These are phyloP conservation scores for Lepidocolaptes lacrymiger DNA, from an alignment of 2,797 vertebrate species.

Conservation along the genomic window DNA sequence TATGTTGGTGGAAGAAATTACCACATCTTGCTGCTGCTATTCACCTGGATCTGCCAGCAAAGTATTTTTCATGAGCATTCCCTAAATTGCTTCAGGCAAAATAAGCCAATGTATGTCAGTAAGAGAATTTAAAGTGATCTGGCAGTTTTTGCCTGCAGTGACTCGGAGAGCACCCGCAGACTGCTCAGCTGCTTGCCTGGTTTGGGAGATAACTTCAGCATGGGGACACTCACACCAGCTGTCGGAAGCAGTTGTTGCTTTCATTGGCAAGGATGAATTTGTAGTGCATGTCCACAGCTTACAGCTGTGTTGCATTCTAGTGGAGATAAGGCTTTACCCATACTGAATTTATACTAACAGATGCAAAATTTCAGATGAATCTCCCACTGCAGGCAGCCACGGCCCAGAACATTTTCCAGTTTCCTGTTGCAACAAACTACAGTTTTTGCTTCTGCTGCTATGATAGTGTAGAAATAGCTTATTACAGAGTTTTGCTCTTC, in stretches of 20 bases:
- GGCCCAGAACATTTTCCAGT: background rate
- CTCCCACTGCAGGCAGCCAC: background rate
- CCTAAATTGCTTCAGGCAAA: background rate
- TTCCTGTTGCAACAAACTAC: background rate
- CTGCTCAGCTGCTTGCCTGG: background rate
- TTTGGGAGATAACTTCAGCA: background rate
- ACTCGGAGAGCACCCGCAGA: fast-evolving
- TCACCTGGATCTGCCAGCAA: background rate
- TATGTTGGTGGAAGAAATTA: background rate
- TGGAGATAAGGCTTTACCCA: background rate
- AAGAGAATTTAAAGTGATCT: background rate
- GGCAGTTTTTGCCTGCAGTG: background rate
- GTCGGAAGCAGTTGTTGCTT: background rate
- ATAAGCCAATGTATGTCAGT: background rate
- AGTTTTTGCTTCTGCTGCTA: background rate
- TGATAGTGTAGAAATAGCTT: background rate
- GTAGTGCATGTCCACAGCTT: background rate
- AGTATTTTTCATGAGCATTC: background rate
- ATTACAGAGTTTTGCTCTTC: background rate
- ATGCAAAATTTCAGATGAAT: background rate
- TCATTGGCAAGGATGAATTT: background rate
- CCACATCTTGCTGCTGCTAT: background rate
- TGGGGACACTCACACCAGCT: background rate
- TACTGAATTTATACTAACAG: background rate
- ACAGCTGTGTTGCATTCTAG: background rate